Evolutionary conservation across 2,113 vertebrate species (phyloP).

Genomic region (Chloebia gouldiae): DNA sequence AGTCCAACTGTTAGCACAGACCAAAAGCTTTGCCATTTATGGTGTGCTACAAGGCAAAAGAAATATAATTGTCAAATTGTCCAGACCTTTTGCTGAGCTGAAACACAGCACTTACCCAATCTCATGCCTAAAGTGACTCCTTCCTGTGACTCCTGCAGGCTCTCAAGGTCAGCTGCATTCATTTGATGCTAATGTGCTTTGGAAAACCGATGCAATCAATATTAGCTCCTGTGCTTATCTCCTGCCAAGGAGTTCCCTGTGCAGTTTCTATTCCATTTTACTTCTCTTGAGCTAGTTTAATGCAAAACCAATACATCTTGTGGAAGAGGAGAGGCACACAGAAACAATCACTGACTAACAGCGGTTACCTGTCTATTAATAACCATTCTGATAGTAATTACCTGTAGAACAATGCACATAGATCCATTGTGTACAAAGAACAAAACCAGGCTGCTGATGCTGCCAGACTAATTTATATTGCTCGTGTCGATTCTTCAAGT

Average conservation of each 20-base stretch:
- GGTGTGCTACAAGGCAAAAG: neutral
- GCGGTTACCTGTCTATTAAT: neutral
- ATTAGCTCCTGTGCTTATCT: neutral
- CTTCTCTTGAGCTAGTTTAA: neutral
- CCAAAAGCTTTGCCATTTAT: neutral
- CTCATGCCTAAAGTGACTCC: neutral
- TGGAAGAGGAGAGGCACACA: neutral
- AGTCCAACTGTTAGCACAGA: neutral
- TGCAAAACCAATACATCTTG: neutral
- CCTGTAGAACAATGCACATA: neutral
- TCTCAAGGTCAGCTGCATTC: constrained; percentile 26
- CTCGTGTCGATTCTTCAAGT: neutral
- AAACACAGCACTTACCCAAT: neutral
- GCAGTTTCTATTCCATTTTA: neutral
- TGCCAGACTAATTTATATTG: neutral
- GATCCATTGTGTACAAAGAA: neutral
- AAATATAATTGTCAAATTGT: neutral
- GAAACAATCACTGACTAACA: neutral
- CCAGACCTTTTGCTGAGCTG: neutral
- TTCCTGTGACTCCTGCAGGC: neutral
- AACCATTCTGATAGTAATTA: neutral
- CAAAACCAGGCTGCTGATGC: neutral
- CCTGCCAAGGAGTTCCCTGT: neutral
- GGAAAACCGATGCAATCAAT: constrained; percentile 16
- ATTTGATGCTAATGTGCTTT: constrained; percentile 10